These are phyloP conservation scores for Stenichneumon culpator DNA, from an alignment of 2,888 invertebrate genomes.

Conservation along the genomic window DNA sequence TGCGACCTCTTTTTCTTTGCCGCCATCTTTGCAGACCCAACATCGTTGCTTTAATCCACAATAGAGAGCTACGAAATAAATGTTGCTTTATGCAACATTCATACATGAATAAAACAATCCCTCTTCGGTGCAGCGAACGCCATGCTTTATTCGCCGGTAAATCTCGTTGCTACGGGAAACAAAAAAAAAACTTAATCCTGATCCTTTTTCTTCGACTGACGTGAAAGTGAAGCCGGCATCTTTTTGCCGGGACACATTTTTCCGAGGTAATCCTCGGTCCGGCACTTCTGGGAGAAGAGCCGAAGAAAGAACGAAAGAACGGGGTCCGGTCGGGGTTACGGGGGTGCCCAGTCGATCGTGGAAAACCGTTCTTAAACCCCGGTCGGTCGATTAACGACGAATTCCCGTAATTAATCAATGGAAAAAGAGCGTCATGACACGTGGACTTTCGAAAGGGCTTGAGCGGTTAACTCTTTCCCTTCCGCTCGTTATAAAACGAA, in stretches of 20 bases:
- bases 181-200: not conserved
- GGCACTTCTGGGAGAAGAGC: not conserved
- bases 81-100: not conserved
- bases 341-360: conserved; percentile 54
- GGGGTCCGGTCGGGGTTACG: conserved; percentile 19
- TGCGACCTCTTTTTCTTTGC: conserved; percentile 16
- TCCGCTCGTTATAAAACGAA: conserved; percentile 6
- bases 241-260: conserved; percentile 36
- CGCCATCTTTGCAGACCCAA: conserved; percentile 15
- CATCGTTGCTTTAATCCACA: conserved; percentile 19
- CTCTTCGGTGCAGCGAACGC: not conserved
- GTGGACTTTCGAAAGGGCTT: conserved; percentile 25
- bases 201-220: conserved; percentile 1
- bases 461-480: not conserved
- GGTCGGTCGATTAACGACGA: conserved; percentile 61
- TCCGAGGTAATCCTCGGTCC: conserved; percentile 15
- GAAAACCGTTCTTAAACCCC: conserved; percentile 48
- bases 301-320: conserved; percentile 13
- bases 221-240: conserved; percentile 1
- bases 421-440: conserved; percentile 51
- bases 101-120: not conserved
- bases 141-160: conserved; percentile 17
- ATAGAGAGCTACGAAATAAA: conserved; percentile 30
- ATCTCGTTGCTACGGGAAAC: not conserved
- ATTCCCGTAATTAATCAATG: conserved; percentile 66